Base-by-base conservation (phyloP, 2,113 vertebrate genomes). In the Marmota flaviventris region DNA sequence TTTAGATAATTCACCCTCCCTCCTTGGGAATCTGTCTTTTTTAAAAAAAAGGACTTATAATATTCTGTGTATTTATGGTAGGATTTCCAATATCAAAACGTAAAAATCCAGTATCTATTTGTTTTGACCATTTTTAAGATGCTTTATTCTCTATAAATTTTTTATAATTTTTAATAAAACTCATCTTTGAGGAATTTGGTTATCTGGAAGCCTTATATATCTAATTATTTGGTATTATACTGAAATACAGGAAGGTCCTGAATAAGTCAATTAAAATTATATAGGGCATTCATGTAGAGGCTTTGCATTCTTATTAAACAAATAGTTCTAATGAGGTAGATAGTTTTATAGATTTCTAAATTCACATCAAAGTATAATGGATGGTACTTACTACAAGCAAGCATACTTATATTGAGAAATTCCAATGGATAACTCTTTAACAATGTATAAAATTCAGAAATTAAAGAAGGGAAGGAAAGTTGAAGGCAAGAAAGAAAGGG, bases 321-420 rank as follows among this genome's bases (percentile, higher is more conserved):
- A 32, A 6, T 67, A 77, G 48, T 85, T 72, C 42, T 72, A 27
- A 45, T 27, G 34, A 69, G 37, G 51, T 84, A 48, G 63, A 29
- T 87, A 58, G 67, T 87, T 91, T 77, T 32, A 65, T 39, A 37
- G n/a, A n/a, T 85, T 89, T 95, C 85, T 67, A 95, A 73, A 75
- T 89, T 85, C 73, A 65, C 27, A 67, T 84, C 48, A 61, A 58
- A 89, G 67, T 93, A 69, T 32, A 78, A 69, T 27, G 25, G 56
- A 67, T 79, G 48, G 25, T 27, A 45, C 56, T 84, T 84, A 83
- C 4, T 89, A 12, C 3, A 24, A 39, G 22, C n/a, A 85, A 63
- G 12, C 45, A 37, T 94, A 73, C 63, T 79, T 39, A 67, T 81
- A 67, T 37, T 37, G 45, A 85, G 56, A 73, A 11, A 37, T 81